Evolutionary conservation across 1,140 invertebrate species (phyloP), one percentile per base, ranked within the genome.

Genomic region (Pseudomyrmex flavicornis): DNA sequence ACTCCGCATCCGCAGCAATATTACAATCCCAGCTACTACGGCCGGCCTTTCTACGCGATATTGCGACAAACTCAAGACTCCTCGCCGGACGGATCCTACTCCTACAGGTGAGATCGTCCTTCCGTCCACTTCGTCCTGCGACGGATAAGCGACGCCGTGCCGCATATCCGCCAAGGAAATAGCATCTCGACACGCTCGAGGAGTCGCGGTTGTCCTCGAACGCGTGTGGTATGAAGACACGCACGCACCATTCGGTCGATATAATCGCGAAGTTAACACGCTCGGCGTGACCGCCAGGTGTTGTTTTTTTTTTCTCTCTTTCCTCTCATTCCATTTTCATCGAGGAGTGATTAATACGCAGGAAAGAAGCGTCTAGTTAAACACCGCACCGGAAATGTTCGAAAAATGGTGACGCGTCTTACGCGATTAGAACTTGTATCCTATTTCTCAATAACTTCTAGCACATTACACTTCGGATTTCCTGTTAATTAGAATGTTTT

Each of bases 71-170:
- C 80, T 2, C 89, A 91, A 83, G 88, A 91, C 83, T 66, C 85
- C 17, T 73, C 90, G 22, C 90, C 88, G 63, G 90, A 91, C 65
- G 90, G 90, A 77, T 91, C 90, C 10, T 91, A 91, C 17, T 86
- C 90, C 46, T 91, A 91, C 88, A 91, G 90, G 90, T 91, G 69
- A 89, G 88, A 77, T 84, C 69, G 85, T 84, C 76, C 77, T 85
- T 83, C 86, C 46, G 73, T 82, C 35, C 52, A 13, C 12, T 73
- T 52, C n/a, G 77, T 58, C 69, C 17, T 66, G 62, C 70, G 17
- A 83, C 52, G 44, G 70, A 82, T 76, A 85, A 82, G 76, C 52
- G 62, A 50, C 59, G 70, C 72, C 85, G 59, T 80, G 35, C 44
- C 58, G 63, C 66, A 87, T 75, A 69, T 88, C 50, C 85, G 74